phyloP scores from a whole-genome alignment of 2,888 invertebrate species.

The Drosophila tanythrix region DNA sequence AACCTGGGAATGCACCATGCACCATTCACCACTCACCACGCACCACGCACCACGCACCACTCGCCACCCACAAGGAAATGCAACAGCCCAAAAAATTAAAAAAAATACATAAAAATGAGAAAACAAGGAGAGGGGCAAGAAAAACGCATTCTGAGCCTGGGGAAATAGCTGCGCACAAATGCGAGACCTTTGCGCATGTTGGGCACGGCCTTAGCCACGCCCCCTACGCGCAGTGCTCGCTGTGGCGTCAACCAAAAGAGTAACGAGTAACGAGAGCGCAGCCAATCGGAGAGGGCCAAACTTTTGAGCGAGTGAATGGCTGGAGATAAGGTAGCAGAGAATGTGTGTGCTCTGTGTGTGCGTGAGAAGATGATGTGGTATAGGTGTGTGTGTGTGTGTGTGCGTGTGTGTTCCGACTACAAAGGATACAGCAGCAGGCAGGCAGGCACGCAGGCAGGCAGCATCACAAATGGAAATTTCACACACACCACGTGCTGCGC shows the following conservation, averaged over 20 bases:
- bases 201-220: slow-evolving; percentile 50
- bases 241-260: slow-evolving; percentile 46
- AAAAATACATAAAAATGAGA: not conserved
- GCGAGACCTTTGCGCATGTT: slow-evolving; percentile 68
- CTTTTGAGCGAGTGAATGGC: slow-evolving; percentile 61
- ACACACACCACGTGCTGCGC: slow-evolving; percentile 81
- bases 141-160: slow-evolving; percentile 60
- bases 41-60: slow-evolving; percentile 24
- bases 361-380: slow-evolving; percentile 62
- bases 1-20: slow-evolving; percentile 40
- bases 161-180: slow-evolving; percentile 62
- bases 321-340: slow-evolving; percentile 63
- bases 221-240: slow-evolving; percentile 31
- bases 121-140: slow-evolving; percentile 40
- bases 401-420: slow-evolving; percentile 53
- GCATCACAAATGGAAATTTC: slow-evolving; percentile 63
- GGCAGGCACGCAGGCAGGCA: slow-evolving; percentile 29
- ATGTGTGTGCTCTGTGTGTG: slow-evolving; percentile 25
- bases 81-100: slow-evolving; percentile 60
- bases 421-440: slow-evolving; percentile 48
- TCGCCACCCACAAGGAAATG: slow-evolving; percentile 45
- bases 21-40: slow-evolving; percentile 5
- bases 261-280: slow-evolving; percentile 60
- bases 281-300: slow-evolving; percentile 58
- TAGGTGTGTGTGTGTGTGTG: slow-evolving; percentile 22